Percentiles rank a stretch among this genome's conserved stretches.
These are phyloP conservation scores for Dermochelys coriacea DNA, from an alignment of 2,797 vertebrate species.

Conservation along the genomic window DNA sequence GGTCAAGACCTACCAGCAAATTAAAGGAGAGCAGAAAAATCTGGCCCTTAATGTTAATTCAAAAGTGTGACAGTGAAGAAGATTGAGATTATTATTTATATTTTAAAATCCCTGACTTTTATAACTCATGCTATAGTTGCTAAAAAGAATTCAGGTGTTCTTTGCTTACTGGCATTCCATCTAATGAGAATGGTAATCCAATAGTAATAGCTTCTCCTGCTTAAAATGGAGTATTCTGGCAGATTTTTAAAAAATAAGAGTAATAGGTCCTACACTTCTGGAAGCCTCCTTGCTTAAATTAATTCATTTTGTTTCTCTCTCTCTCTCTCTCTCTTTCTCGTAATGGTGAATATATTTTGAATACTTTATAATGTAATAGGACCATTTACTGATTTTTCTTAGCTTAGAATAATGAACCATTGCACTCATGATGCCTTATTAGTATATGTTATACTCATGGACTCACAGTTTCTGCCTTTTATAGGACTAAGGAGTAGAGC, in stretches of 20 bases:
- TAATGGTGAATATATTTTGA: background rate
- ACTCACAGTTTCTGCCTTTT: background rate
- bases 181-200: background rate
- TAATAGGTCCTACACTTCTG: background rate
- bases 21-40: background rate
- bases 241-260: background rate
- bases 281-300: background rate
- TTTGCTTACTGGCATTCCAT: background rate
- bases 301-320: background rate
- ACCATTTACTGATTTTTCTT: background rate
- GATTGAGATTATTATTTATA: slow-evolving; percentile 2
- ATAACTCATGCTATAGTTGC: background rate
- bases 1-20: background rate
- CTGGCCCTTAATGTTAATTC: background rate
- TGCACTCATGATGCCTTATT: background rate
- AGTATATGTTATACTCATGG: background rate
- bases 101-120: background rate
- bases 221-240: background rate
- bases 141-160: background rate
- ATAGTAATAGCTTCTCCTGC: background rate
- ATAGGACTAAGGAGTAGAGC: background rate
- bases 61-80: background rate
- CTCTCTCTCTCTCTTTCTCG: accelerated
- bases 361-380: background rate
- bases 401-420: background rate